These are phyloP conservation scores for Heliconius hewitsoni DNA, from an alignment of 1,140 invertebrate species.

Conservation along the genomic window DNA sequence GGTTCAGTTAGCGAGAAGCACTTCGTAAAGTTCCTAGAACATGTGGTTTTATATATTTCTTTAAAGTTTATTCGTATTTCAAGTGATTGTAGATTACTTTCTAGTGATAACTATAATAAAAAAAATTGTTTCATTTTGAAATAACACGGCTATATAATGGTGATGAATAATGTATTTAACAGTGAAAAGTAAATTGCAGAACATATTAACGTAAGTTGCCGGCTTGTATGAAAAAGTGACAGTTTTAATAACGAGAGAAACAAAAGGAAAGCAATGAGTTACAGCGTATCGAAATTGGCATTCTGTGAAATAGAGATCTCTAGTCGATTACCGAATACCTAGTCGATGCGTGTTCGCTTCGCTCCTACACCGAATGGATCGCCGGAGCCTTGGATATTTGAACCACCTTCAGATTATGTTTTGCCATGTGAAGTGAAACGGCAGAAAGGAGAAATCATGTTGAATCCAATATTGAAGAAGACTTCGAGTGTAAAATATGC, in stretches of 20 bases:
- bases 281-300: background rate
- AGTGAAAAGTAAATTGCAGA: background rate
- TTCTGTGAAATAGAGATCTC: slow-evolving; percentile 14
- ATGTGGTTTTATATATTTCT: background rate
- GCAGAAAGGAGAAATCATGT: slow-evolving; percentile 34
- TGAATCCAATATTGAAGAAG: slow-evolving; percentile 51
- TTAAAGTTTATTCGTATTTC: background rate
- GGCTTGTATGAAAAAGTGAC: slow-evolving; percentile 8
- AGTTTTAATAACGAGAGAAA: slow-evolving; percentile 4
- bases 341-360: slow-evolving; percentile 65
- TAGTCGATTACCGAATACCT: background rate
- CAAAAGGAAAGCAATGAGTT: slow-evolving; percentile 17
- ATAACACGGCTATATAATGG: background rate
- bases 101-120: background rate
- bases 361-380: slow-evolving; percentile 56
- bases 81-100: background rate
- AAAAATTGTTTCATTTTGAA: background rate
- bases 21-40: slow-evolving; percentile 9
- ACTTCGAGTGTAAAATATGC: slow-evolving; percentile 26
- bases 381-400: slow-evolving; percentile 40
- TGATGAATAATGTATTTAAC: slow-evolving; percentile 7
- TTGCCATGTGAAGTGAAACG: slow-evolving; percentile 36
- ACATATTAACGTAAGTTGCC: background rate
- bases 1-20: slow-evolving; percentile 17
- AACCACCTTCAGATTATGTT: slow-evolving; percentile 22